Evolutionary conservation across 1,140 invertebrate genomes (phyloP).

Genomic region (Drosophila willistoni): DNA sequence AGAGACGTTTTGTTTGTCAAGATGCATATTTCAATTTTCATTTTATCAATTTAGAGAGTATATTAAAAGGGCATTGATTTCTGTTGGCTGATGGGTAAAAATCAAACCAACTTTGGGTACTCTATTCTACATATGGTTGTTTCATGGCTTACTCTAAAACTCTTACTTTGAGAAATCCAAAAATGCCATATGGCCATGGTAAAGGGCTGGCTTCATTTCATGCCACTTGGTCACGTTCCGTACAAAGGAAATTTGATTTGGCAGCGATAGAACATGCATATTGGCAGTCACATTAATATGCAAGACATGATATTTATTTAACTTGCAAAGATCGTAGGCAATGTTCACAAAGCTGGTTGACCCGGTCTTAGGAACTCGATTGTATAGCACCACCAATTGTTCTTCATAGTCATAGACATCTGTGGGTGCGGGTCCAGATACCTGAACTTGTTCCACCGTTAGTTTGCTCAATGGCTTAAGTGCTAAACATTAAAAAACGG

Average conservation of each 20-base stretch:
- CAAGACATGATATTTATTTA: constrained; percentile 96
- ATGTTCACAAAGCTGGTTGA: constrained; percentile 99
- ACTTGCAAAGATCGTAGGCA: constrained; percentile 97
- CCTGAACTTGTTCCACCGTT: constrained; percentile 10
- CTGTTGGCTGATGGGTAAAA: too few species aligned
- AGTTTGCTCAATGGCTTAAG: constrained; percentile 57
- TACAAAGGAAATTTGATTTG: constrained; percentile 96
- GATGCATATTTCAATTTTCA: too few species aligned
- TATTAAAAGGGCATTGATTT: too few species aligned
- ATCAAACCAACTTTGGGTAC: neutral
- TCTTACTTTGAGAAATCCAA: constrained; percentile 95
- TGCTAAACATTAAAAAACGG: constrained; percentile 21
- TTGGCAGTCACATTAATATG: constrained; percentile 99
- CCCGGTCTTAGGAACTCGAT: constrained; percentile 99
- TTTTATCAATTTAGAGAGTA: too few species aligned
- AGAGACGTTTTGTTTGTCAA: too few species aligned
- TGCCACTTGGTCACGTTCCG: constrained; percentile 95
- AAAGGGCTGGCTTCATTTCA: constrained; percentile 94
- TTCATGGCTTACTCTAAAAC: neutral
- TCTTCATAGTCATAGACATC: constrained; percentile 84
- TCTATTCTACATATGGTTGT: too few species aligned
- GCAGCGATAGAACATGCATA: constrained; percentile 94
- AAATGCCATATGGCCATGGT: constrained; percentile 98
- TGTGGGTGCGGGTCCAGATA: constrained; percentile 15
- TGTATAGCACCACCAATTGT: constrained; percentile 94